These are phyloP conservation scores for Eupithecia centaureata DNA, from an alignment of 2,888 invertebrate genomes.

Conservation along the genomic window DNA sequence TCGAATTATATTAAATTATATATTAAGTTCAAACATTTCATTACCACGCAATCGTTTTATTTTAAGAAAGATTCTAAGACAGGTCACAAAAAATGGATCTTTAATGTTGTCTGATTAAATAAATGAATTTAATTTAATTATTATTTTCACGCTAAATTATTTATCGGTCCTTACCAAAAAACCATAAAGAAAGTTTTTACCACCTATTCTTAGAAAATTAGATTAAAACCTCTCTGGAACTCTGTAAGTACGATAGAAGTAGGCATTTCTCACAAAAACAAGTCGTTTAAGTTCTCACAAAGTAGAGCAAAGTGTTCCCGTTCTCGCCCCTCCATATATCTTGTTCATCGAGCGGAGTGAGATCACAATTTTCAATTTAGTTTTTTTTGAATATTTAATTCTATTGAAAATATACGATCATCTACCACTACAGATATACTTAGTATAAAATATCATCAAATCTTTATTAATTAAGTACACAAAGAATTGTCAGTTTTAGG, in stretches of 20 bases:
- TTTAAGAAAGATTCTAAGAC: no score
- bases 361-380: background rate
- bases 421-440: no score
- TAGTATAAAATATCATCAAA: no score
- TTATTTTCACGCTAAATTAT: background rate
- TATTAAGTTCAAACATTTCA: background rate
- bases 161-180: background rate
- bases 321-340: slow-evolving; percentile 23
- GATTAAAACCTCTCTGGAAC: background rate
- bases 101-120: no score
- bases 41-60: no score
- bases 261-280: slow-evolving; percentile 7
- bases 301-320: slow-evolving; percentile 26
- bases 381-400: no score
- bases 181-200: background rate
- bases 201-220: background rate
- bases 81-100: no score
- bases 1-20: background rate
- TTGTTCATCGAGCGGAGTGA: slow-evolving; percentile 24
- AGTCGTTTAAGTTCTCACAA: slow-evolving; percentile 16
- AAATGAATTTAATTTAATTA: no score
- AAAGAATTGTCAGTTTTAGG: no score
- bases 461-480: no score
- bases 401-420: no score
- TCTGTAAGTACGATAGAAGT: slow-evolving; percentile 1